Base-by-base conservation (phyloP, 1,140 invertebrate genomes). In the Zaprionus taronus region DNA sequence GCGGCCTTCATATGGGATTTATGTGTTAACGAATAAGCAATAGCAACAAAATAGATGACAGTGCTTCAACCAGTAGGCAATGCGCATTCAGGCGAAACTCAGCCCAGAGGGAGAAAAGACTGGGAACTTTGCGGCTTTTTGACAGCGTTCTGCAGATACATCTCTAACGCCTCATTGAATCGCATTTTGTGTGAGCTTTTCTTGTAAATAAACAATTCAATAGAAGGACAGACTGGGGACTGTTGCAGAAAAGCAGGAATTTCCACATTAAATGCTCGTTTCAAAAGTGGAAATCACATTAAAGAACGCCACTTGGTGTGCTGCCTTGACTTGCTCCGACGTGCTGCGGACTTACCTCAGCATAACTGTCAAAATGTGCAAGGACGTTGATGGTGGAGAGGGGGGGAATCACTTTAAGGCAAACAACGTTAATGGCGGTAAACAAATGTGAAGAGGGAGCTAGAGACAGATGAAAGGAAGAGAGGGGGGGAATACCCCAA, bases 21-120 rank as follows among this genome's bases (percentile, higher is more conserved):
- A 67, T 66, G 55, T 66, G 63, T 51, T 47, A 72, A 72, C 61
- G 17, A 56, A 71, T 56, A 26, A 28, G 47, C 62, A 15, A 65
- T 55, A 34, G 53, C 9, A 49, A 17, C 24, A 41, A 36, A 64
- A 14, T 57, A 28, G 47, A 64, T 49, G 61, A 72, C 60, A 36
- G 51, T 44, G 12, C 4, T 9, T n/a, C 68, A 9, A 20, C 28
- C n/a, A 38, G 41, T 57, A 57, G 61, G 38, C 69, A 66, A 58
- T 60, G 41, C 11, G 31, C 53, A 65, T 49, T 28, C 53, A 26
- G 36, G 22, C 41, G 31, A 60, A 31, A 17, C 22, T 57, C 53
- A 51, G 31, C 31, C 1, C 26, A 36, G 51, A n/a, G 12, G 22
- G 17, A 60, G 26, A n/a, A 17, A 34, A 56, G 26, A 7, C 2